phyloP scores from a whole-genome alignment of 2,113 vertebrate genomes.

The Phalacrocorax aristotelis region DNA sequence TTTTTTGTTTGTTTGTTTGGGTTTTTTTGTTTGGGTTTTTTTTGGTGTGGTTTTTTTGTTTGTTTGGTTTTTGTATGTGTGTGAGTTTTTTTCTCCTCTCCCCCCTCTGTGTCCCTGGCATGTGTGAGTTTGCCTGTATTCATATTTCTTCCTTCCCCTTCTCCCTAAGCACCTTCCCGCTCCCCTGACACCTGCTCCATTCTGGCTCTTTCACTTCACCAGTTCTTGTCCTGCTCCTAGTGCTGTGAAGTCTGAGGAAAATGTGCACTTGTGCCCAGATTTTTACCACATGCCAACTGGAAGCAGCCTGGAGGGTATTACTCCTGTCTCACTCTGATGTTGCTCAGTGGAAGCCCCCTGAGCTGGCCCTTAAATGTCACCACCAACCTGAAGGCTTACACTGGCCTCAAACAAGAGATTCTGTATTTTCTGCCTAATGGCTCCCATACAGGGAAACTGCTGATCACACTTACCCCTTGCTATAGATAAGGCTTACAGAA shows the following conservation, averaged over 20 bases:
- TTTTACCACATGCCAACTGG: background rate
- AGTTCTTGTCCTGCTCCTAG: background rate
- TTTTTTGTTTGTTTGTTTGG: background rate
- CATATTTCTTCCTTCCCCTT: background rate
- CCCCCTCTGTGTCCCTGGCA: accelerated
- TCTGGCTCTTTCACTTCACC: background rate
- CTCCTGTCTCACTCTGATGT: background rate
- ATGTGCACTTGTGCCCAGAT: background rate
- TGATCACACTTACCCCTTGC: background rate
- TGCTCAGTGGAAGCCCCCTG: background rate
- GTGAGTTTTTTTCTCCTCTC: background rate
- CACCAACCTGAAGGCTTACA: background rate
- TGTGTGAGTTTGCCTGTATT: background rate
- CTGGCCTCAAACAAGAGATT: background rate
- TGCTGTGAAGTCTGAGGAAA: background rate
- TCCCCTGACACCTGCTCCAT: background rate
- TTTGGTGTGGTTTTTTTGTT: no score
- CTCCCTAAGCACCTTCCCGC: background rate
- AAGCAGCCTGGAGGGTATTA: background rate
- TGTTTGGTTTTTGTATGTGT: background rate
- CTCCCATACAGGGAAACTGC: background rate
- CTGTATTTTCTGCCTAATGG: background rate
- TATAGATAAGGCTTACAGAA: background rate
- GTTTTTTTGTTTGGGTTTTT: no score
- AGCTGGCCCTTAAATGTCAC: background rate